phyloP scores from a whole-genome alignment of 2,888 invertebrate species.

The Gastrophysa polygoni region DNA sequence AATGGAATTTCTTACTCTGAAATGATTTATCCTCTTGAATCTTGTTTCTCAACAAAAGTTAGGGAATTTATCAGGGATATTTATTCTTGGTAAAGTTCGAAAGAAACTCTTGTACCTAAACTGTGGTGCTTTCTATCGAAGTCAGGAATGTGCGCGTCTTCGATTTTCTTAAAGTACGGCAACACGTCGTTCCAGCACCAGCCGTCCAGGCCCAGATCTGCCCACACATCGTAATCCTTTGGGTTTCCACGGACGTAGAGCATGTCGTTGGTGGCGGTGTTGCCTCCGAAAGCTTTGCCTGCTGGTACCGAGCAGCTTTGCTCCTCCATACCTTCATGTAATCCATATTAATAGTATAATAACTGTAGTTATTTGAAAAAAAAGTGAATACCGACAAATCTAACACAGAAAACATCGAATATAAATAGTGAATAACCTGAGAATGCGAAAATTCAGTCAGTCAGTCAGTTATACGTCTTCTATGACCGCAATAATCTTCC shows the following conservation, averaged over 20 bases:
- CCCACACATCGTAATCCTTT: slow-evolving; percentile 80
- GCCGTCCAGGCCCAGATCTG: slow-evolving; percentile 70
- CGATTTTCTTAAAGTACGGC: slow-evolving; percentile 79
- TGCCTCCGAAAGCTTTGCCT: slow-evolving; percentile 84
- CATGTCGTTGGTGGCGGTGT: slow-evolving; percentile 82
- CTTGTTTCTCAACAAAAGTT: no score
- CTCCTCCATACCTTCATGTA: slow-evolving; percentile 47
- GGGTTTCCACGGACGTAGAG: slow-evolving; percentile 75
- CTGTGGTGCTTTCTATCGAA: slow-evolving; percentile 56
- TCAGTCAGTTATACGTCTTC: no score
- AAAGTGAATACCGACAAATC: no score
- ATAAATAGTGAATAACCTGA: no score
- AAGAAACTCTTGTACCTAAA: slow-evolving; percentile 16
- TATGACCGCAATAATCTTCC: no score
- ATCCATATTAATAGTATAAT: no score
- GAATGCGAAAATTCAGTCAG: no score
- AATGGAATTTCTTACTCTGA: no score
- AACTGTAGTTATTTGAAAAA: no score
- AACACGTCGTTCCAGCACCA: slow-evolving; percentile 77
- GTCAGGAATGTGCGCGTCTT: slow-evolving; percentile 69
- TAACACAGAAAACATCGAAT: no score
- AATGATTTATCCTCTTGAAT: no score
- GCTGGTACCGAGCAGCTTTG: slow-evolving; percentile 44
- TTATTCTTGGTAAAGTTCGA: not conserved
- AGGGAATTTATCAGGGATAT: not conserved